Evolutionary conservation across 2,888 invertebrate species (phyloP).

Genomic region (Eucera pruinosa): DNA sequence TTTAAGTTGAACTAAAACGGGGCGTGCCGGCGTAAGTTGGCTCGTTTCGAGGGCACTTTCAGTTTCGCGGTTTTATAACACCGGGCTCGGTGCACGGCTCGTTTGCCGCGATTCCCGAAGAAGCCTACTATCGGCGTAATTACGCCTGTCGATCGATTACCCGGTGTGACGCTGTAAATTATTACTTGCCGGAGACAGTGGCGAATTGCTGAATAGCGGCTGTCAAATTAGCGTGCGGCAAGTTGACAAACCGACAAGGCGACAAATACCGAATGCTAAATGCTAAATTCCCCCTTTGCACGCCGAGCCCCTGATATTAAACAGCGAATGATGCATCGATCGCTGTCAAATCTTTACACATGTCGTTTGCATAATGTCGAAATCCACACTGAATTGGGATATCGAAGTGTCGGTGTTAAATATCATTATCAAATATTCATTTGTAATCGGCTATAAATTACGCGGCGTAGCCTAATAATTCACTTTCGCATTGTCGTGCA

Average conservation of each 20-base stretch:
- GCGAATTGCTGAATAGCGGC: background rate
- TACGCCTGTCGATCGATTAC: constrained; percentile 1
- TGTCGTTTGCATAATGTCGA: background rate
- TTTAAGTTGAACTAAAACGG: background rate
- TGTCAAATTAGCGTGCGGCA: constrained; percentile 18
- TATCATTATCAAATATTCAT: background rate
- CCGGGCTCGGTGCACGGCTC: background rate
- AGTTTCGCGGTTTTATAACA: constrained; percentile 14
- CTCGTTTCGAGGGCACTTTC: constrained; percentile 10
- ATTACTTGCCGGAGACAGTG: background rate
- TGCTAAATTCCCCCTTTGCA: background rate
- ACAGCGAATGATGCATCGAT: background rate
- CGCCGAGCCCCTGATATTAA: background rate
- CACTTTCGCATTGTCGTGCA: too few relatives aligned
- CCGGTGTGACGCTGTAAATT: background rate
- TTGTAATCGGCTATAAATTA: background rate
- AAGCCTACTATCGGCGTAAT: constrained; percentile 5
- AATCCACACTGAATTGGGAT: background rate
- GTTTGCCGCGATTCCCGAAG: background rate
- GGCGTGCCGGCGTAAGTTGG: background rate
- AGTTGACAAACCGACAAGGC: constrained; percentile 24
- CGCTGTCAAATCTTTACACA: background rate
- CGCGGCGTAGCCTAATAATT: background rate
- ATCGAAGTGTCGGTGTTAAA: background rate
- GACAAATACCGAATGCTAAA: constrained; percentile 17